phyloP scores from a whole-genome alignment of 2,888 invertebrate genomes.

The Lasius fuliginosus region DNA sequence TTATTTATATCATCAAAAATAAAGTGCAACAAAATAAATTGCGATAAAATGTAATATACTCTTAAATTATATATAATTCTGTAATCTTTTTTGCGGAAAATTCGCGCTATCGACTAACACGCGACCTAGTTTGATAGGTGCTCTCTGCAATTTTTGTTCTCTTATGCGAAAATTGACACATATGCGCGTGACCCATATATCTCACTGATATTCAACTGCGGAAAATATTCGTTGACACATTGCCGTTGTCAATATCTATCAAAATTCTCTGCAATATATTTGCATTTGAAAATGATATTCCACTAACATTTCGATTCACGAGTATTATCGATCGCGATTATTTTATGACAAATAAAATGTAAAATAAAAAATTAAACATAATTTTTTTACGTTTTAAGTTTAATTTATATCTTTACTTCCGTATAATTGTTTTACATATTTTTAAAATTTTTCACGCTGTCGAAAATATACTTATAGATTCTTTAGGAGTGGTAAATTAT shows the following conservation, averaged over 20 bases:
- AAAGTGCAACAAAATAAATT: not conserved
- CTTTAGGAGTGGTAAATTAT: not conserved
- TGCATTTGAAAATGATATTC: not conserved
- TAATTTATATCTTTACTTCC: not conserved
- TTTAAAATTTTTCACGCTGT: not conserved
- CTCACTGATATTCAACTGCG: not conserved
- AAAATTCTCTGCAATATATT: not conserved
- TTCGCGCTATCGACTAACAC: not conserved
- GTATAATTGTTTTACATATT: not conserved
- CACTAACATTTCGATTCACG: not conserved
- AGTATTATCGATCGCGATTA: not conserved
- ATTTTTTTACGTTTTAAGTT: not conserved
- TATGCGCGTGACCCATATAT: not conserved
- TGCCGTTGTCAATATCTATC: not conserved
- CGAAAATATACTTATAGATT: not conserved
- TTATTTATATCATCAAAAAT: not conserved
- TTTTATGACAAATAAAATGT: not conserved
- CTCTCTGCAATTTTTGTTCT: conserved; percentile 15
- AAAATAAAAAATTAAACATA: not conserved
- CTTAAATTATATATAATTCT: not conserved
- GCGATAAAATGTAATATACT: not conserved
- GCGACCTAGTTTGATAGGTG: conserved; percentile 8
- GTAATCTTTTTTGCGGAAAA: not conserved
- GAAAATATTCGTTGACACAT: not conserved
- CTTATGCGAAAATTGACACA: conserved; percentile 1